Evolutionary conservation across 2,888 invertebrate species (phyloP), one percentile per base, ranked within the genome.

Genomic region (Erebia aethiops): DNA sequence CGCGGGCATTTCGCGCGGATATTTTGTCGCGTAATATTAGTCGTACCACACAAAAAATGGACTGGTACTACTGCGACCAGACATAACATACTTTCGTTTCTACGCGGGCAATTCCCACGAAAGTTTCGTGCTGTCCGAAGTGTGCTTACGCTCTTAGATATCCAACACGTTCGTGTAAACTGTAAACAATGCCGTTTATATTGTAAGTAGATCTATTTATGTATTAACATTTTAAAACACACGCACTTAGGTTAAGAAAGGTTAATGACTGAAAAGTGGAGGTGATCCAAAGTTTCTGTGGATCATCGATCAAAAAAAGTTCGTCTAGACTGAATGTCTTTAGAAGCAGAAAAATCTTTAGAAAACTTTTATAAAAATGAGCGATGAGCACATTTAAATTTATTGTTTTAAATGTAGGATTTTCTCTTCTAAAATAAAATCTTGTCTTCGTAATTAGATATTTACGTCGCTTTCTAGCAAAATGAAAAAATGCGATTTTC

Each of bases 151-250:
- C 3, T 26, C 26, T 26, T 26, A 46, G 71, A 69, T 64, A 74
- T 69, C 54, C 49, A 67, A 72, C 60, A 70, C 71, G 66, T 60
- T 66, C 54, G 14, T 63, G 66, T 69, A 69, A 72, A 72, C 60
- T 63, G 66, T 69, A 69, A 72, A 72, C 60, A 70, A 69, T 61
- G 63, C 69, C 52, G 18, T 46, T 65, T 67, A 67, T 67, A 58
- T 62, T 54, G 56, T 71, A 71, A 74, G 68, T 61, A 43, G 60
- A 72, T 72, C 68, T 72, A 74, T 74, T 60, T 72, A 26, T 2
- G 26, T 26, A 74, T 71, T 72, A 71, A 63, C 71, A 63, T 71
- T 60, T 69, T 51, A 41, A 68, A 74, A 70, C 26, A 68, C 57
- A 26, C 57, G 10, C 46, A 56, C 57, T 43, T 57, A 43, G 26